Evolutionary conservation across 37 sponge, comb jelly and placozoan species (phyloP).

Genomic region (Eunapius fragilis): DNA sequence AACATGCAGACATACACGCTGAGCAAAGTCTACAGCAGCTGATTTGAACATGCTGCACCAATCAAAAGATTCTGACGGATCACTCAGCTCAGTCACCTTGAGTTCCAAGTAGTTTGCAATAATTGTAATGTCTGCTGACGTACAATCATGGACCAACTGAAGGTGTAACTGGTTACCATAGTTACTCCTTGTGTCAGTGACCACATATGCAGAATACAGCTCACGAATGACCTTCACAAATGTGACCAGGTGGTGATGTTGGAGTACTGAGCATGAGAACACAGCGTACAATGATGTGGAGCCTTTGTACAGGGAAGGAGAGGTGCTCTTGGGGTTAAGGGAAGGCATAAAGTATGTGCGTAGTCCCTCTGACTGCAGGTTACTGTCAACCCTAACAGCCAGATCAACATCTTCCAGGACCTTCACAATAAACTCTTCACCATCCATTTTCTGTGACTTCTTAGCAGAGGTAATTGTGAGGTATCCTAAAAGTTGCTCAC

Average conservation of each 20-base stretch:
- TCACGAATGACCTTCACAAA: background rate
- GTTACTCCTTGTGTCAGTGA: background rate
- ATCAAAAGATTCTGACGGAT: background rate
- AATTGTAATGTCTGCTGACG: background rate
- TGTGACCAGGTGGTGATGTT: background rate
- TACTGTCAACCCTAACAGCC: background rate
- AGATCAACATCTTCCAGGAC: background rate
- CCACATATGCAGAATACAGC: background rate
- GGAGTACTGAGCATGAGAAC: background rate
- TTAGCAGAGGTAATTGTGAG: background rate
- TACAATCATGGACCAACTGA: background rate
- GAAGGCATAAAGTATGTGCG: background rate
- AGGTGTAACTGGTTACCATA: background rate
- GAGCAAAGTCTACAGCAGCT: background rate
- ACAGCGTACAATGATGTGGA: background rate
- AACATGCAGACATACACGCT: background rate
- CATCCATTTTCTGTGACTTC: background rate
- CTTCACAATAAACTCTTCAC: background rate
- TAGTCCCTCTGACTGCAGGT: background rate
- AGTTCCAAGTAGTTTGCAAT: background rate
- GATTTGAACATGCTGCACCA: background rate
- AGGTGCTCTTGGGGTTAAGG: background rate
- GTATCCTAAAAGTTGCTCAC: background rate
- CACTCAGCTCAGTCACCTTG: background rate
- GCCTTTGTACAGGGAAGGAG: background rate